Evolutionary conservation across 2,797 vertebrate genomes (phyloP), one percentile per base, ranked within the genome.

Genomic region (Sorex maritimensis): DNA sequence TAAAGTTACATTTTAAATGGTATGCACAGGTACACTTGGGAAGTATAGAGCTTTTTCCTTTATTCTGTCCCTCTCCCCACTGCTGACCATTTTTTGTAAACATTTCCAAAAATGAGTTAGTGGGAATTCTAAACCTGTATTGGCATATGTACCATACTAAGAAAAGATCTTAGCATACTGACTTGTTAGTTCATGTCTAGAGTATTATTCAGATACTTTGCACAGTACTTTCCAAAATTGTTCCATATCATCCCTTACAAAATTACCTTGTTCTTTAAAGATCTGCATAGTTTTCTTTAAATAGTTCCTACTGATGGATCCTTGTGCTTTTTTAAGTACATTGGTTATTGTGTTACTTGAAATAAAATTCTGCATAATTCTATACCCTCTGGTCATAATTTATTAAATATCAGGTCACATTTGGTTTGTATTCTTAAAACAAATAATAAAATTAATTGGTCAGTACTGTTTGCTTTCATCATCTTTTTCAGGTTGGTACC

Each of bases 401-500:
- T 75, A 49, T 30, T 9, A 74, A 58, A 75, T 19, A 19, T 30
- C 71, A 92, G 34, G 88, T 23, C 79, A 68, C 21, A 58, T 73
- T 79, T 84, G 38, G 15, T 87, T 88, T 94, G 92, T 17, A 91
- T 93, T 90, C 14, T 74, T 75, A 81, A 71, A 86, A 71, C 0
- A 94, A 28, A 83, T 82, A 38, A 71, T 90, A 94, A 93, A 89
- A 79, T 93, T 61, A 61, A 61, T 61, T 2, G 65, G 92, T 93
- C 46, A 73, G 86, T 85, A 30, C 77, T 96, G 0, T 91, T 92
- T 95, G 91, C 80, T 96, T 95, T 97, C 69, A 92, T 65, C 75
- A 75, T 94, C 78, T 95, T 78, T 92, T 96, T 75, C 86, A 99
- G 99, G 99, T 99, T 94, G 99, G 99, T 78, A 99, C 99, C 0